Evolutionary conservation across 1,140 invertebrate species (phyloP).

Genomic region (Oppia nitens): DNA sequence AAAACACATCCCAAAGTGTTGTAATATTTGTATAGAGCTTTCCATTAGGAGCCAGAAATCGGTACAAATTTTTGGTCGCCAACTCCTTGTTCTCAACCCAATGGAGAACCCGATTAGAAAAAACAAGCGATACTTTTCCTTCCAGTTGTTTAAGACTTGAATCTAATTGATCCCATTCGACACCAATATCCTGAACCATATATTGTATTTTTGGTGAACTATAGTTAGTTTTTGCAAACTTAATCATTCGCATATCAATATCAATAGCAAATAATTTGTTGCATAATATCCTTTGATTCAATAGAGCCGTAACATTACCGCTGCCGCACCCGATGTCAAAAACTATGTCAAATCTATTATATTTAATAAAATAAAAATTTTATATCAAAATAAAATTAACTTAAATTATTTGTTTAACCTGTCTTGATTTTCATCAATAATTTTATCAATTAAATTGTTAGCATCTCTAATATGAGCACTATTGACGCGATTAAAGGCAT

Average conservation of each 20-base stretch:
- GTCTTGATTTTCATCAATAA: constrained; percentile 12
- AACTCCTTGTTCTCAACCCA: constrained; percentile 8
- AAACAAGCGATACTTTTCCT: constrained; percentile 5
- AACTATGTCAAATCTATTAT: constrained; percentile 3
- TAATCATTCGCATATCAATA: constrained; percentile 4
- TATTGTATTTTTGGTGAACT: constrained; percentile 7
- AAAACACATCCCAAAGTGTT: constrained; percentile 11
- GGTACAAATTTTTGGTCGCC: neutral
- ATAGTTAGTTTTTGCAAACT: neutral
- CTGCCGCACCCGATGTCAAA: constrained; percentile 12
- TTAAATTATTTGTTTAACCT: neutral
- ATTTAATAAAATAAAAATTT: neutral
- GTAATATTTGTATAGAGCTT: constrained; percentile 6
- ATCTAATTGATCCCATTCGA: constrained; percentile 6
- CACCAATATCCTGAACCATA: neutral
- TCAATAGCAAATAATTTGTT: constrained; percentile 1
- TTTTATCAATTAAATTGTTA: constrained; percentile 7
- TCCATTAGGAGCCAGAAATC: neutral
- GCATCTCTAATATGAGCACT: constrained; percentile 9
- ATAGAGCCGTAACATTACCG: constrained; percentile 2
- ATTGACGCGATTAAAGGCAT: constrained; percentile 3
- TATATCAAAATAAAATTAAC: neutral
- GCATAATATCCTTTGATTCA: neutral
- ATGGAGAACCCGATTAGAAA: constrained; percentile 10
- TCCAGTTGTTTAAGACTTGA: neutral